These are phyloP conservation scores for Antheraea mylitta DNA, from an alignment of 1,140 invertebrate species.

Conservation along the genomic window DNA sequence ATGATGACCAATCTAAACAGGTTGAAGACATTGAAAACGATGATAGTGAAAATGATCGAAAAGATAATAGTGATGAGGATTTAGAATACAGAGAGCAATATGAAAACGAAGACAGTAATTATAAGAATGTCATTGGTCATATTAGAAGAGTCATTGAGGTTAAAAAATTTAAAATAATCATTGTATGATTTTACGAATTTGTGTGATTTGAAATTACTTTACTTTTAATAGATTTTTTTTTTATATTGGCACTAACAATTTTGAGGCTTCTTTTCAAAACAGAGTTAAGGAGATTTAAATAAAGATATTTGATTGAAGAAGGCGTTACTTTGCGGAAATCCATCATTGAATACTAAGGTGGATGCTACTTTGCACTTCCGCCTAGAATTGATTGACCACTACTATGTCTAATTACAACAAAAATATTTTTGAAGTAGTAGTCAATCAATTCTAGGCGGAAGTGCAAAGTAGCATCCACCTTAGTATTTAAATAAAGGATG, in stretches of 20 bases:
- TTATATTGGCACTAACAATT: conserved; percentile 51
- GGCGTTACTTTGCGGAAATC: too few species aligned
- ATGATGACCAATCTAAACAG: conserved; percentile 40
- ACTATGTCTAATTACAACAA: too few species aligned
- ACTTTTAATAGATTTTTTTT: conserved; percentile 12
- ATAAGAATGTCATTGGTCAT: conserved; percentile 6
- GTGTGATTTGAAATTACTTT: conserved; percentile 9
- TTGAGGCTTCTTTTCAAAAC: conserved; percentile 29
- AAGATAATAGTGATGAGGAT: conserved; percentile 30
- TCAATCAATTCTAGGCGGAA: too few species aligned
- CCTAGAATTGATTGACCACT: too few species aligned
- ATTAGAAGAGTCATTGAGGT: conserved; percentile 35
- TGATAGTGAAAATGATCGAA: conserved; percentile 31
- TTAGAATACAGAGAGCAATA: conserved; percentile 28
- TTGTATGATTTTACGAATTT: conserved; percentile 30
- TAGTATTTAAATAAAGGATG: too few species aligned
- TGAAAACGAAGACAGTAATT: conserved; percentile 27
- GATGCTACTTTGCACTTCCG: too few species aligned
- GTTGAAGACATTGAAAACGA: conserved; percentile 34
- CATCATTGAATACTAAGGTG: too few species aligned
- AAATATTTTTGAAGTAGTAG: too few species aligned
- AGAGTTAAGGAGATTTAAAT: too few species aligned
- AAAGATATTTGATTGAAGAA: too few species aligned
- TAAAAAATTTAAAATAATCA: conserved; percentile 15
- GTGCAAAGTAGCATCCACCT: too few species aligned